Percentiles rank a stretch among this genome's conserved stretches.
Conservation (phyloP, 2,888 invertebrate genomes). For the Dermolepida albohirtum region DNA sequence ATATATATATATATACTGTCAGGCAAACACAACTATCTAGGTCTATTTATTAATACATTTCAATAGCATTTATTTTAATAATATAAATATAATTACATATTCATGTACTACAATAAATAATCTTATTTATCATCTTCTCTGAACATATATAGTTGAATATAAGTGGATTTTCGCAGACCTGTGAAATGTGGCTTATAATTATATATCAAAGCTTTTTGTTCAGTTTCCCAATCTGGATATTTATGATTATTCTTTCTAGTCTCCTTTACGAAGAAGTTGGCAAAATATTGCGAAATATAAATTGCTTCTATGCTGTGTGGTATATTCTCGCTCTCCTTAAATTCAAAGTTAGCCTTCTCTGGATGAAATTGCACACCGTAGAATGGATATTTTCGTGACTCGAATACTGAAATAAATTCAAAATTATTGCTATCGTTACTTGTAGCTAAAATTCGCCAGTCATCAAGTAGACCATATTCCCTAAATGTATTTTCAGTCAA, state of each 20-base stretch:
- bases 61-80: no score
- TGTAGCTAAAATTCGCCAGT: constrained; percentile 79
- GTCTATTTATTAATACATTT: no score
- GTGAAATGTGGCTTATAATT: constrained; percentile 76
- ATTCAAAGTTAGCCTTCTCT: constrained; percentile 87
- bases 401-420: constrained; percentile 82
- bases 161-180: constrained; percentile 69
- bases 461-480: constrained; percentile 67
- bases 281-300: constrained; percentile 78
- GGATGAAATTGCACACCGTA: constrained; percentile 93
- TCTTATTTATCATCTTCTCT: constrained; percentile 59
- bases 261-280: constrained; percentile 84
- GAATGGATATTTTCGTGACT: constrained; percentile 80
- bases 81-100: no score
- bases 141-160: constrained; percentile 78
- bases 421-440: constrained; percentile 75
- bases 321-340: constrained; percentile 71
- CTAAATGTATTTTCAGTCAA: constrained; percentile 65
- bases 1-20: no score
- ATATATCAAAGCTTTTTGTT: constrained; percentile 74
- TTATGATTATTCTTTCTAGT: constrained; percentile 74
- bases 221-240: constrained; percentile 67
- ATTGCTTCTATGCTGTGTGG: constrained; percentile 76
- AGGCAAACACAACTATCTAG: no score
- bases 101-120: not conserved